A percentile compares a stretch with the other conserved stretches of the same genome.
Conservation (phyloP, 2,797 vertebrate genomes). For the Botia almorhae region DNA sequence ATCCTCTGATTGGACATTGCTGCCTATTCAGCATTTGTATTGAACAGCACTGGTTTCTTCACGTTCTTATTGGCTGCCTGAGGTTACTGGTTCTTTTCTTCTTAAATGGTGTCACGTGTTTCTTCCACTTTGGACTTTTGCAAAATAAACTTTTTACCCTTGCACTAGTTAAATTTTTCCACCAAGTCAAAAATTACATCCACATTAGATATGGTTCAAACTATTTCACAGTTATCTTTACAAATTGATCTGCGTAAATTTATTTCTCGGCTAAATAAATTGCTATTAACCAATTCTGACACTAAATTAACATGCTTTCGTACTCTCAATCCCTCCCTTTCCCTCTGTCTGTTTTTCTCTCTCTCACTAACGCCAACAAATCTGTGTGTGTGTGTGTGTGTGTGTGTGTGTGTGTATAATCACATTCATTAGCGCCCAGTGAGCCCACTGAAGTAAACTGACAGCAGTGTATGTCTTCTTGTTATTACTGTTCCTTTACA, state of each 20-base stretch:
- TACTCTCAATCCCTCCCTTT: background rate
- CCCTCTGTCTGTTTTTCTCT: background rate
- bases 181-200: no score
- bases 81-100: background rate
- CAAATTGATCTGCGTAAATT: no score
- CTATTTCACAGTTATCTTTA: no score
- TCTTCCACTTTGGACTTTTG: no score
- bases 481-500: slow-evolving; percentile 28
- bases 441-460: slow-evolving; percentile 48
- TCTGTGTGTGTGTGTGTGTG: no score
- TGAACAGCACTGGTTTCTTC: background rate
- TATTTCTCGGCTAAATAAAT: background rate
- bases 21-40: background rate
- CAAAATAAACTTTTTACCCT: no score
- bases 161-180: no score
- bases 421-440: slow-evolving; percentile 31
- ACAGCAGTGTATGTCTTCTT: slow-evolving; percentile 29
- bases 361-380: background rate
- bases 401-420: background rate
- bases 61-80: background rate
- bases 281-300: background rate
- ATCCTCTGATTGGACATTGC: slow-evolving; percentile 12
- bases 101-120: background rate
- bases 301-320: background rate
- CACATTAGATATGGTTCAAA: no score